Base-by-base conservation (phyloP, 2,888 invertebrate species). In the Stratiomys singularior region DNA sequence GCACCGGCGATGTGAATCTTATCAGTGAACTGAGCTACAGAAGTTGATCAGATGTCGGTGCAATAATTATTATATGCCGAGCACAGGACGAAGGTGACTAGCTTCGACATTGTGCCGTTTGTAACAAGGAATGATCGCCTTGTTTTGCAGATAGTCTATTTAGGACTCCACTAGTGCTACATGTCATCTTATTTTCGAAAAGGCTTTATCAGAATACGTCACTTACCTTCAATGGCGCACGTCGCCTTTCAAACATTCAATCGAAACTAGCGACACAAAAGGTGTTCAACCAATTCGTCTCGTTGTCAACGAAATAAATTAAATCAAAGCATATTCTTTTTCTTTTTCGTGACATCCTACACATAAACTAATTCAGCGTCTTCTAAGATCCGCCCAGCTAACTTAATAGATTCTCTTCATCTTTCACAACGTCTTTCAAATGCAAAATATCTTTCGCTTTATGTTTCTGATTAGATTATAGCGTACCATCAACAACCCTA, bases 251-350 rank as follows among this genome's bases (percentile, higher is more conserved):
- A 66, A 66, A 4, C 44, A 66, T 37, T 27, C 11, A 30, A 66
- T 27, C 37, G 21, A 30, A 37, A 9, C 25, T 21, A 66, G 28
- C 37, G 27, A 69, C 15, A 47, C 1, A 69, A 69, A 69, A 69
- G 69, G 69, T 69, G 71, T 72, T 72, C 52, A 72, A n/a, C 56
- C 56, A 72, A 72, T 72, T 72, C 71, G 27, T n/a, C 28, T 47
- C 28, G 23, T 56, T 72, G 52, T 56, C 56, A 28, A 28, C 25
- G 28, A 21, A 28, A 21, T 47, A 56, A 72, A 72, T 72, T 52
- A 56, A 72, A 72, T 72, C 71, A 72, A 46, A 72, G 71, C 25
- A 18, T n/a, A 37, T 18, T 66, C 63, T 27, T 63, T n/a, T n/a
- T n/a, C n/a, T n/a, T n/a, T n/a, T 63, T 37, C 66, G 18, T 18